phyloP scores from a whole-genome alignment of 2,888 invertebrate genomes.

The Listrodromus nycthemerus region DNA sequence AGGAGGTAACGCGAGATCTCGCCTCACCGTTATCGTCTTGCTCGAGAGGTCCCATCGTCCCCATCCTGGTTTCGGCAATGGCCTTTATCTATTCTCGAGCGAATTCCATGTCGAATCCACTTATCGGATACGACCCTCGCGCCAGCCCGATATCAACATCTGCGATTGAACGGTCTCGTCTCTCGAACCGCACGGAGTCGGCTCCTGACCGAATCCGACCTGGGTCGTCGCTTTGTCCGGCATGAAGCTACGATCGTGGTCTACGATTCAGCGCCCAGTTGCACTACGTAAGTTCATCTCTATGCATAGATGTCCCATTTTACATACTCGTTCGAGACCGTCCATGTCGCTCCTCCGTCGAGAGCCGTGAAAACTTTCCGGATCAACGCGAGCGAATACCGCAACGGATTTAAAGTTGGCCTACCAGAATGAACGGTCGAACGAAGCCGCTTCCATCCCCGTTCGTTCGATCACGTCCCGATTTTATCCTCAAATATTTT shows the following conservation, averaged over 20 bases:
- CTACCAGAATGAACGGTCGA: slow-evolving; percentile 22
- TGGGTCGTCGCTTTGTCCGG: slow-evolving; percentile 42
- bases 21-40: slow-evolving; percentile 12
- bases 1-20: slow-evolving; percentile 12
- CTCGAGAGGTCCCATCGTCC: background rate
- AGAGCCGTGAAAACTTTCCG: slow-evolving; percentile 32
- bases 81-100: slow-evolving; percentile 6
- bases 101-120: slow-evolving; percentile 18
- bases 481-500: slow-evolving; percentile 33
- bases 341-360: slow-evolving; percentile 11
- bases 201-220: slow-evolving; percentile 1
- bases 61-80: slow-evolving; percentile 12
- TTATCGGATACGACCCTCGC: background rate
- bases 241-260: slow-evolving; percentile 39
- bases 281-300: background rate
- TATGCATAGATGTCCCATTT: slow-evolving; percentile 1
- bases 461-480: slow-evolving; percentile 54
- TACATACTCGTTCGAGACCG: slow-evolving; percentile 5
- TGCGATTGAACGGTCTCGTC: background rate
- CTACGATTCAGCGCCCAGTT: slow-evolving; percentile 29
- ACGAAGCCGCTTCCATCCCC: slow-evolving; percentile 20
- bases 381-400: slow-evolving; percentile 47
- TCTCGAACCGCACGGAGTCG: background rate
- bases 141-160: background rate
- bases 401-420: slow-evolving; percentile 59